A percentile compares a stretch with the other conserved stretches of the same genome.
Conservation (phyloP, 2,888 invertebrate species). For the Coleophora flavipennella region DNA sequence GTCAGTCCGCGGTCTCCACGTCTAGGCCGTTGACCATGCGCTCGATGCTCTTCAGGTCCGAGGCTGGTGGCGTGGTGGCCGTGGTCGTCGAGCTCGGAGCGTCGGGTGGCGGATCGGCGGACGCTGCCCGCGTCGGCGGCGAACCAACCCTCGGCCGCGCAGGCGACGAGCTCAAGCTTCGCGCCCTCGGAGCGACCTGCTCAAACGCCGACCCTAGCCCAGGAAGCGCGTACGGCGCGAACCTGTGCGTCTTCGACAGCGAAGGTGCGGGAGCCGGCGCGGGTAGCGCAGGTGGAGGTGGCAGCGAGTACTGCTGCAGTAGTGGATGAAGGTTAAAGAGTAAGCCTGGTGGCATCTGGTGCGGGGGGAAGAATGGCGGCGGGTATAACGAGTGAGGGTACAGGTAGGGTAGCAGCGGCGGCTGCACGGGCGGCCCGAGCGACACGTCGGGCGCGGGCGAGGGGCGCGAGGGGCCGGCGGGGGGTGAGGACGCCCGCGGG, state of each 20-base stretch:
- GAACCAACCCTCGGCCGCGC: slow-evolving; percentile 54
- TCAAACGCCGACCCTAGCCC: slow-evolving; percentile 89
- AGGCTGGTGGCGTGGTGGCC: slow-evolving; percentile 75
- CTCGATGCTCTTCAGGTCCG: slow-evolving; percentile 95
- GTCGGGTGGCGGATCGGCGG: slow-evolving; percentile 67
- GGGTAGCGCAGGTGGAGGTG: slow-evolving; percentile 75
- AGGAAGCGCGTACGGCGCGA: slow-evolving; percentile 91
- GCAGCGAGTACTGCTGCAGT: slow-evolving; percentile 88
- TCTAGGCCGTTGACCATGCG: slow-evolving; percentile 98
- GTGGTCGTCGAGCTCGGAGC: slow-evolving; percentile 68
- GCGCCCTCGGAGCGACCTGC: slow-evolving; percentile 85
- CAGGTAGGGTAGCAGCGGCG: slow-evolving; percentile 93
- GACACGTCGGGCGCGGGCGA: slow-evolving; percentile 94
- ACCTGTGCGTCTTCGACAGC: slow-evolving; percentile 80
- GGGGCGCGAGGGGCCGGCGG: slow-evolving; percentile 73
- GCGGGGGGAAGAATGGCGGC: slow-evolving; percentile 81
- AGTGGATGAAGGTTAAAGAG: slow-evolving; percentile 92
- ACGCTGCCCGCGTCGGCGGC: slow-evolving; percentile 63
- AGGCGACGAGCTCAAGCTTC: slow-evolving; percentile 76
- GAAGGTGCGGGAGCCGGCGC: slow-evolving; percentile 76
- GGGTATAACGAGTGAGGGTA: slow-evolving; percentile 93
- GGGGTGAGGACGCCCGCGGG: slow-evolving; percentile 65
- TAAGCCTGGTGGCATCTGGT: slow-evolving; percentile 85
- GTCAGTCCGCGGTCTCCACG: slow-evolving; percentile 79
- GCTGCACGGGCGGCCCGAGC: slow-evolving; percentile 93